phyloP scores from a whole-genome alignment of 2,113 vertebrate genomes.

The Python bivittatus region DNA sequence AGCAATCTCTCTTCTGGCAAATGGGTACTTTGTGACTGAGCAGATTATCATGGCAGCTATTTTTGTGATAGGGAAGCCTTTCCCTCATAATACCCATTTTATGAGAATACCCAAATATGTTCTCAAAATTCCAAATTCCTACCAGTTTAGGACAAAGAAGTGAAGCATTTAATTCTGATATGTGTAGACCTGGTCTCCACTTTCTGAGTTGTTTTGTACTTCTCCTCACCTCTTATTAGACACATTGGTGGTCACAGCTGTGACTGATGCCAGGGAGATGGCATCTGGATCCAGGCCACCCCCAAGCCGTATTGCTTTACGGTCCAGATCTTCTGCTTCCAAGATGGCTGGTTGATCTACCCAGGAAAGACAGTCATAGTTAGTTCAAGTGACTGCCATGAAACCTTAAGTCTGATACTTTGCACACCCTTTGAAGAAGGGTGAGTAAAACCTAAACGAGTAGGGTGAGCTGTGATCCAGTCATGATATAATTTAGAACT shows the following conservation, averaged over 20 bases:
- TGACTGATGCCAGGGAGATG: constrained; percentile 93
- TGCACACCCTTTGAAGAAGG: neutral
- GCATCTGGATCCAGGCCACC: constrained; percentile 84
- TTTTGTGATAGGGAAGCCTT: too few species aligned
- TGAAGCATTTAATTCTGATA: neutral
- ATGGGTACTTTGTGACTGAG: too few species aligned
- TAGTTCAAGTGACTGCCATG: neutral
- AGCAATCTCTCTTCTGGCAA: too few species aligned
- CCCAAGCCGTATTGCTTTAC: constrained; percentile 74
- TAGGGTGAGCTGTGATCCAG: neutral
- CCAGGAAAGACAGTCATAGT: constrained; percentile 14
- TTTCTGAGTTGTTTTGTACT: rapidly evolving
- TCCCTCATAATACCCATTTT: too few species aligned
- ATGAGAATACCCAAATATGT: too few species aligned
- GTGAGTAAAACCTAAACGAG: neutral
- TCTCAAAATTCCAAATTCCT: too few species aligned
- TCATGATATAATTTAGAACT: neutral
- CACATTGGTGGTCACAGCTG: constrained; percentile 94
- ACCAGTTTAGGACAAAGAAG: too few species aligned
- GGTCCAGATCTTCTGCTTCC: constrained; percentile 89
- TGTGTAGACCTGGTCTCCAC: neutral
- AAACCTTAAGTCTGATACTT: neutral
- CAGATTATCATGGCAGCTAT: too few species aligned
- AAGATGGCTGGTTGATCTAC: constrained; percentile 91
- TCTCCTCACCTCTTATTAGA: constrained; percentile 91